Base-by-base conservation (phyloP, 2,797 vertebrate genomes). In the Acanthurus leucopareius region DNA sequence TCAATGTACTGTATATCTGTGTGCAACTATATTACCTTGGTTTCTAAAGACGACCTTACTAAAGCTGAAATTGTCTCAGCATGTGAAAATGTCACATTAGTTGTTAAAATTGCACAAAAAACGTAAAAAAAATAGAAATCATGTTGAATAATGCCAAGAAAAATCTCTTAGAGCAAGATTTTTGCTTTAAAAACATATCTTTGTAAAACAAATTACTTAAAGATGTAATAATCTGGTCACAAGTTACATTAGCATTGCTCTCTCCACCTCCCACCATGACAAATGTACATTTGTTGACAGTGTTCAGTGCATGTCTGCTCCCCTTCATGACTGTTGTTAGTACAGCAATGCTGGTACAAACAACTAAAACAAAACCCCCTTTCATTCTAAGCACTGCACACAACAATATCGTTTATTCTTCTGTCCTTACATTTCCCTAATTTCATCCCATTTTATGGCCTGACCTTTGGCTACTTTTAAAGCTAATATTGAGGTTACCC, bases 361-460 rank as follows among this genome's bases (percentile, higher is more conserved):
- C 45, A 60, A n/a, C 40, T 10, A n/a, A 75, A 48, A 28, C 4
- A 32, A 32, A 32, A 32, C 4, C 28, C 5, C 28, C 4, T 32
- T 3, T 32, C 17, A 16, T 42, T 49, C 16, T 65, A 6, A 57
- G 40, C 20, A 17, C 13, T 20, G 5, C 38, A 42, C 28, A 51
- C 63, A 53, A 40, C 22, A 52, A 10, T 38, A 35, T 17, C 57
- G 48, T 63, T 66, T 45, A 19, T 62, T 44, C 28, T 9, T 54
- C 45, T 40, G 15, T 54, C 48, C 20, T 11, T 47, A 54, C 40
- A 25, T 73, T 65, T 38, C 38, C 10, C 15, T 22, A 5, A 53
- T 77, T 47, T 64, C 49, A 17, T 54, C 20, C 19, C 64, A 38
- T 59, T 75, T 17, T 58, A 16, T 63, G 69, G 61, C 75, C 49